Evolutionary conservation across 1,140 invertebrate genomes (phyloP), one percentile per base, ranked within the genome.

Genomic region (Sipha flava): DNA sequence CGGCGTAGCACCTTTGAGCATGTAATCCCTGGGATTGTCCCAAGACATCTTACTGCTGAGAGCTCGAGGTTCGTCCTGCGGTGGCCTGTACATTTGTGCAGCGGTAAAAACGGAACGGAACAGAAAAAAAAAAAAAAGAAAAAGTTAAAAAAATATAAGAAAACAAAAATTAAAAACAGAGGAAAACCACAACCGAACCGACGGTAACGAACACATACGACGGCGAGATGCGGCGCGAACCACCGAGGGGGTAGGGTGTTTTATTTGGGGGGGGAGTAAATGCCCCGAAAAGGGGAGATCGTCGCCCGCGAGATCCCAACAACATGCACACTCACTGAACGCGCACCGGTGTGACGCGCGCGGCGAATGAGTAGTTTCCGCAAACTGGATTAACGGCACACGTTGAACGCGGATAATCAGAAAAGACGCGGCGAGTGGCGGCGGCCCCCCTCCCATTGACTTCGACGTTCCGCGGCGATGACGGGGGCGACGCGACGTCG

Each of bases 21-120:
- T 77, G 73, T 77, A 77, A 12, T 77, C 73, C 34, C 73, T 40
- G 7, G 73, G 73, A 23, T 77, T 77, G 73, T 77, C 73, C 73
- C 73, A 77, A 16, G 73, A 77, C 73, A 77, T 77, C 31, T 54
- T 77, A 3, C 54, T 59, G 49, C 43, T 23, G 23, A 23, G 29
- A 16, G 29, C 26, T 37, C 70, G 70, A 29, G 14, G n/a, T 21
- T 73, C 70, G 7, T 73, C 70, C n/a, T n/a, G n/a, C n/a, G 70
- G 70, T 21, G 70, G 70, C 70, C 70, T 73, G 40, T 73, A 73
- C 70, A 73, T 73, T 73, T 47, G 34, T 21, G 34, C 3, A 10
- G 37, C n/a, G n/a, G 7, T 59, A n/a, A 3, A 59, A n/a, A n/a
- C n/a, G n/a, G n/a, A n/a, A n/a, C n/a, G n/a, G n/a, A n/a, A n/a